These are phyloP conservation scores for Megaceryle alcyon DNA, from an alignment of 2,797 vertebrate species.

Conservation along the genomic window DNA sequence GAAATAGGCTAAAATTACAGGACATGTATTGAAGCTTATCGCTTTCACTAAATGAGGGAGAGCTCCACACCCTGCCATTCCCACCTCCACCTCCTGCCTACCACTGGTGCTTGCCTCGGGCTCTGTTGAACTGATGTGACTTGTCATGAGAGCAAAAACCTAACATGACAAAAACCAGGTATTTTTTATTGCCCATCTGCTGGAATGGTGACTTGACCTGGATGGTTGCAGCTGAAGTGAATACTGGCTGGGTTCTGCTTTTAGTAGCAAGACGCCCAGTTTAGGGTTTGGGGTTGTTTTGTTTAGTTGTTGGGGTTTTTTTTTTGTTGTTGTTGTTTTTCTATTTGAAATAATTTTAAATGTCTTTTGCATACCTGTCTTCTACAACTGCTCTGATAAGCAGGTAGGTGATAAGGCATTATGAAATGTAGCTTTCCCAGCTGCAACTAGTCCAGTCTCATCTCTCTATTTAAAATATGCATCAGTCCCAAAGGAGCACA, in stretches of 20 bases:
- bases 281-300: background rate
- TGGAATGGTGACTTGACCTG: background rate
- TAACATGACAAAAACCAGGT: background rate
- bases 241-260: background rate
- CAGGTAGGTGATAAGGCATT: background rate
- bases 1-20: background rate
- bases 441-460: background rate
- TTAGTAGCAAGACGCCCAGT: background rate
- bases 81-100: background rate
- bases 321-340: too few species aligned
- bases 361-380: background rate
- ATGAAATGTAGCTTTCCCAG: background rate
- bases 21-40: background rate
- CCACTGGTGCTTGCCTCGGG: background rate
- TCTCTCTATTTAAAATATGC: background rate
- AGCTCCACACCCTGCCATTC: background rate
- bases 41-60: background rate
- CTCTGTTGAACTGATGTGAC: background rate
- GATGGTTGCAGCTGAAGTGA: background rate
- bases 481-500: background rate
- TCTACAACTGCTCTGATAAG: background rate
- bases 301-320: too few species aligned
- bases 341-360: background rate
- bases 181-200: background rate
- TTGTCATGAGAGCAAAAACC: fast-evolving